Evolutionary conservation across 2,888 invertebrate genomes (phyloP), one percentile per base, ranked within the genome.

Genomic region (Andrena fulva): DNA sequence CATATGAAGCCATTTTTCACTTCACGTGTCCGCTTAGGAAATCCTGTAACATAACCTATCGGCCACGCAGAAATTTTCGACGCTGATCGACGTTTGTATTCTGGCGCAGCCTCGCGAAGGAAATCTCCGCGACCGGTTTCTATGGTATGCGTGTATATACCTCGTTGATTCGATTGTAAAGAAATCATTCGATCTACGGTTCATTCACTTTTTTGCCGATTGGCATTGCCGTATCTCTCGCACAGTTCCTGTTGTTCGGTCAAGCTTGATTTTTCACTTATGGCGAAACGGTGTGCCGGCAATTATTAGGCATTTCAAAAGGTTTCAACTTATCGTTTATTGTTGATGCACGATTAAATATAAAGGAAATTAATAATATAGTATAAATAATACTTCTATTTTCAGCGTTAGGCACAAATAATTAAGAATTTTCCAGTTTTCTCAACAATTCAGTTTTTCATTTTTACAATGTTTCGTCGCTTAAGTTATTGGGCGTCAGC

Each of bases 91-190:
- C 64, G 54, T 62, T 31, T 54, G 42, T 52, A 56, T 27, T 10
- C 24, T 76, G 71, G 68, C 67, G 50, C 75, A 31, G 48, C 42
- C 31, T 56, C 60, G 27, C 42, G 56, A 71, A 78, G 68, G 82
- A 83, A 77, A 75, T 77, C 24, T 42, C 48, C 12, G 52, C 82
- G 85, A 87, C 85, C 87, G 77, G 87, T 87, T 85, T 85, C 83
- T 54, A 33, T 60, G 82, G 85, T 78, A 82, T 76, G 83, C 64
- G 27, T 20, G 69, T 63, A 42, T 42, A 42, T 42, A 68, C 68
- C 78, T 87, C 77, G 77, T 84, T 73, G 77, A 85, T 87, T 87
- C 84, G 71, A 87, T 87, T 79, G 74, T 67, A 71, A 68, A 81
- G 84, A 84, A 87, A 87, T 76, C 84, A 81, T 77, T 74, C 78